Evolutionary conservation across 2,113 vertebrate species (phyloP), one percentile per base, ranked within the genome.

Genomic region (Cryptoleucopteryx plumbea): DNA sequence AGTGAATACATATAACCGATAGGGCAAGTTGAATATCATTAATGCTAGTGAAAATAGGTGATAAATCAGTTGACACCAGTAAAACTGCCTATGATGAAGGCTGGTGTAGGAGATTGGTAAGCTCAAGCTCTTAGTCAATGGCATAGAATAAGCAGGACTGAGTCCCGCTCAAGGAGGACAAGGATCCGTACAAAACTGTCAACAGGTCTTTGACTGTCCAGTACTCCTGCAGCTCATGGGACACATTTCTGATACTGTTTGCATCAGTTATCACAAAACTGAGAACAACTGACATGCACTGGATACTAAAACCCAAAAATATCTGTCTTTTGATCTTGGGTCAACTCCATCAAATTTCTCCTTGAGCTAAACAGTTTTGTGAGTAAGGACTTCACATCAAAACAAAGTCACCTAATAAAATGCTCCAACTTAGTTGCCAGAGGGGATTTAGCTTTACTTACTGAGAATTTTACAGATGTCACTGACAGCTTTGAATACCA

Each of bases 401-500:
- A 95, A 83, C 48, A 65, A 74, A 78, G 22, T 14, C 66, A 48
- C 53, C 34, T 43, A 45, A 63, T 36, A 45, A 80, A 87, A 40
- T 36, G 6, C 43, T 81, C 59, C 55, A 85, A 21, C 38, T 70
- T 74, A 50, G 31, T 7, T 71, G 50, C 50, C 55, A 85, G 84
- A 75, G 32, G 67, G 63, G 34, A 67, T 70, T 84, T 71, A 48
- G 59, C 19, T 56, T 77, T 79, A 99, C 99, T 99, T 98, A 99
- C 99, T 99, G 91, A 99, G 98, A 23, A 94, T 93, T 97, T 96
- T 99, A 98, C 99, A 99, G 98, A 99, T 98, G 70, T 99, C 99
- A 13, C 97, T 59, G 88, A 99, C 99, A 5, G 99, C 97, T 96
- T 93, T 99, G 97, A 99, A 99, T 81, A 99, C 99, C 94, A 99